Evolutionary conservation across 2,113 vertebrate genomes (phyloP).

Genomic region (Misgurnus anguillicaudatus): DNA sequence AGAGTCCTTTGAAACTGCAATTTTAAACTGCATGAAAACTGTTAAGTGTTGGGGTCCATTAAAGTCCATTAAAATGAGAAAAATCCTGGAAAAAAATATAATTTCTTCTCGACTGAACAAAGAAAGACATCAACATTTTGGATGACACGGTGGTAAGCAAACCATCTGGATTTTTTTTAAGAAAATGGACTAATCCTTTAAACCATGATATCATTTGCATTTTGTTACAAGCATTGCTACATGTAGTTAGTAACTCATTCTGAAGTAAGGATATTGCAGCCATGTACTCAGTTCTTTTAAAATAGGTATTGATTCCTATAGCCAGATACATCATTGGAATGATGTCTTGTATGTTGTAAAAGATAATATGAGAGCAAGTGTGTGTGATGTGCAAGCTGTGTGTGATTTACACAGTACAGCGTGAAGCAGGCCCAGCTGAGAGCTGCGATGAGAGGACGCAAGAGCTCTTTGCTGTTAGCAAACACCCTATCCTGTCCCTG

Average conservation of each 20-base stretch:
- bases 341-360: conserved; percentile 41
- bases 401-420: conserved; percentile 31
- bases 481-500: conserved; percentile 31
- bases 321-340: conserved; percentile 48
- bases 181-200: too few species aligned
- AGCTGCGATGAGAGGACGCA: neutral
- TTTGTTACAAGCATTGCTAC: too few species aligned
- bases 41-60: too few species aligned
- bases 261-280: conserved; percentile 43
- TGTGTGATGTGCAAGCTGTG: conserved; percentile 30
- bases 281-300: conserved; percentile 47
- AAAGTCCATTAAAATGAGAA: too few species aligned
- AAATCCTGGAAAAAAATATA: too few species aligned
- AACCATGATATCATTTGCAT: too few species aligned
- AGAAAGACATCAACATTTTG: too few species aligned
- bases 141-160: too few species aligned
- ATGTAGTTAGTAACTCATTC: neutral
- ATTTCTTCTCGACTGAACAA: too few species aligned
- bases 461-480: conserved; percentile 7
- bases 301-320: conserved; percentile 57
- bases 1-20: too few species aligned
- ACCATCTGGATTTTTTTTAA: too few species aligned
- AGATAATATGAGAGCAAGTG: conserved; percentile 45
- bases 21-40: too few species aligned
- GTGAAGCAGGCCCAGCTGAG: neutral